These are phyloP conservation scores for Urocitellus parryii DNA, from an alignment of 2,113 vertebrate species.

Conservation along the genomic window DNA sequence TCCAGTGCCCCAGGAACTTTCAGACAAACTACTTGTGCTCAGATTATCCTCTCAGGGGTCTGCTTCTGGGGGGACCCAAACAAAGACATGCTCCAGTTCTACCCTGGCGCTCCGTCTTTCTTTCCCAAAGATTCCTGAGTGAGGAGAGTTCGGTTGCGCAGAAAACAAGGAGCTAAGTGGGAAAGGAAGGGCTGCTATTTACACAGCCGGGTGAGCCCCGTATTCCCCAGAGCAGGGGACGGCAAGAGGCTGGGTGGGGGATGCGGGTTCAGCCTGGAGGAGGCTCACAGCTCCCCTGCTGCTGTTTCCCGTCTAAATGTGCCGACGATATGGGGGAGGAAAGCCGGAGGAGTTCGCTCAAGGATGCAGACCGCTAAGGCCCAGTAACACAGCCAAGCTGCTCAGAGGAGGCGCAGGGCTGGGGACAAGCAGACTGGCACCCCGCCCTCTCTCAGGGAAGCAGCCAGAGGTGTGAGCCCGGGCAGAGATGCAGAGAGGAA, in stretches of 20 bases:
- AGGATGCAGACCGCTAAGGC: not conserved
- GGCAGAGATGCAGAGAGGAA: not conserved
- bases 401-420: not conserved
- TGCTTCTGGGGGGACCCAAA: constrained; percentile 68
- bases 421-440: not conserved
- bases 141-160: not conserved
- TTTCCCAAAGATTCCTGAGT: constrained; percentile 13
- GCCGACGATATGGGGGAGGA: not conserved
- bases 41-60: constrained; percentile 52
- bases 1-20: constrained; percentile 28
- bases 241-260: not conserved
- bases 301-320: not conserved
- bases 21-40: constrained; percentile 30
- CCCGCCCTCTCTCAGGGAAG: not conserved
- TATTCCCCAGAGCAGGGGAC: not conserved
- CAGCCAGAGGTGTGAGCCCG: not conserved
- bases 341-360: not conserved
- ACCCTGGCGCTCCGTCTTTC: not conserved
- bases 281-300: not conserved
- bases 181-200: constrained; percentile 14
- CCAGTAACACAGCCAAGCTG: not conserved
- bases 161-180: constrained; percentile 40
- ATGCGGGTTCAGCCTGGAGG: not conserved
- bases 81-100: constrained; percentile 82
- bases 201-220: constrained; percentile 59